Base-by-base conservation (phyloP, 1,140 invertebrate species). In the Dreissena polymorpha region DNA sequence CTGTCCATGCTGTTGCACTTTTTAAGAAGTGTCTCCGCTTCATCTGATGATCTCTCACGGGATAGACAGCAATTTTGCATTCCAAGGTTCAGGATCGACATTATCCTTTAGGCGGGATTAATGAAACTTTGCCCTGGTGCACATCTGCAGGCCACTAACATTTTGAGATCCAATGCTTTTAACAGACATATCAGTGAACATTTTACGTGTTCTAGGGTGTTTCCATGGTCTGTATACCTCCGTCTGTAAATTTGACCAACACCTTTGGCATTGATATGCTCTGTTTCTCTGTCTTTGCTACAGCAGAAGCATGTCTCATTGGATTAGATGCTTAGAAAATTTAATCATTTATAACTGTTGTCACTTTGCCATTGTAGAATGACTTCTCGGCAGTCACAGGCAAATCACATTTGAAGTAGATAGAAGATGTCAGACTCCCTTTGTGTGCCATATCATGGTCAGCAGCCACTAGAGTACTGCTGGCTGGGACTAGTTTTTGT, bases 81-180 rank as follows among this genome's bases (percentile, higher is more conserved):
- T 0, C 76, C 83, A 53, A 85, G 50, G 25, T 87, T 88, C 25
- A 87, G 27, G 21, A 87, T 68, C 0, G 68, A 75, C 86, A 88
- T 87, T 0, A 87, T 79, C 53, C 87, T 77, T 82, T 88, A 84
- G 12, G 74, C 79, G 16, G 83, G 85, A 70, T 88, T 88, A 14
- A n/a, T 50, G 23, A 57, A 88, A 25, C 73, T 85, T 39, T 88
- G 85, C 10, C 81, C 74, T 51, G 87, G 85, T 8, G 85, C 83
- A 70, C 76, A 84, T 63, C 83, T 53, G 18, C 51, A 82, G 16
- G 65, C 8, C 10, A 86, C 65, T 23, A 85, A 60, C 76, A 85
- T 74, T 55, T 85, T 85, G 23, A 86, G 29, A 60, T 85, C 64
- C 7, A 83, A 27, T 49, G 85, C 79, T 69, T 65, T 75, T 53